Conservation (phyloP, 2,797 vertebrate species). For the Alcedo quadribrachys region DNA sequence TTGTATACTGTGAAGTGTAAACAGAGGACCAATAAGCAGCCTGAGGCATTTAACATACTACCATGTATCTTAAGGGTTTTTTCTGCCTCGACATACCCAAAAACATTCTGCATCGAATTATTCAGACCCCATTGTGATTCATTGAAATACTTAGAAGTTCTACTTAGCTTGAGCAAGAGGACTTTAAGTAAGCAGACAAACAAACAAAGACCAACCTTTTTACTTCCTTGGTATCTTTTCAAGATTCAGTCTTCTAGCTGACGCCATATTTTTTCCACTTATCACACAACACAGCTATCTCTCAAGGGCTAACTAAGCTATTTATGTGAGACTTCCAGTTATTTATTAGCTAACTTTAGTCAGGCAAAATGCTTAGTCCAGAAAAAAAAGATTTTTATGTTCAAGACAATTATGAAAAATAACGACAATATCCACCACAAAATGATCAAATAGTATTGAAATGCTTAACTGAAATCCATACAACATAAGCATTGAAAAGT, state of each 20-base stretch:
- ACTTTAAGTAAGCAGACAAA: background rate
- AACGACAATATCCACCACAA: background rate
- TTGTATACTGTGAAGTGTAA: background rate
- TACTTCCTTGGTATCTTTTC: background rate
- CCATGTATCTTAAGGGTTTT: background rate
- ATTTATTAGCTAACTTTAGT: background rate
- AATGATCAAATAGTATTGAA: background rate
- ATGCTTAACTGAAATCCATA: background rate
- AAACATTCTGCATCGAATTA: background rate
- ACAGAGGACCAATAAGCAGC: background rate
- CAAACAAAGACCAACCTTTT: background rate
- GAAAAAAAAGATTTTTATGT: background rate
- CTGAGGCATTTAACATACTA: background rate
- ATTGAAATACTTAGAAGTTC: background rate
- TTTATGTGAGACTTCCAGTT: background rate
- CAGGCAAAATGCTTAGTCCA: background rate
- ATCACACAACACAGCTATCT: background rate
- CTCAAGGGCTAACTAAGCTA: background rate
- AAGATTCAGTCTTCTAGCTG: background rate
- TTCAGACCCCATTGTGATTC: background rate
- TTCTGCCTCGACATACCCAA: background rate
- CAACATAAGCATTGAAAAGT: background rate
- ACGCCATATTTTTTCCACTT: background rate
- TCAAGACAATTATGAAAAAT: background rate
- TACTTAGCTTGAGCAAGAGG: background rate